Evolutionary conservation across 2,113 vertebrate species (phyloP).

Genomic region (Cervus canadensis): DNA sequence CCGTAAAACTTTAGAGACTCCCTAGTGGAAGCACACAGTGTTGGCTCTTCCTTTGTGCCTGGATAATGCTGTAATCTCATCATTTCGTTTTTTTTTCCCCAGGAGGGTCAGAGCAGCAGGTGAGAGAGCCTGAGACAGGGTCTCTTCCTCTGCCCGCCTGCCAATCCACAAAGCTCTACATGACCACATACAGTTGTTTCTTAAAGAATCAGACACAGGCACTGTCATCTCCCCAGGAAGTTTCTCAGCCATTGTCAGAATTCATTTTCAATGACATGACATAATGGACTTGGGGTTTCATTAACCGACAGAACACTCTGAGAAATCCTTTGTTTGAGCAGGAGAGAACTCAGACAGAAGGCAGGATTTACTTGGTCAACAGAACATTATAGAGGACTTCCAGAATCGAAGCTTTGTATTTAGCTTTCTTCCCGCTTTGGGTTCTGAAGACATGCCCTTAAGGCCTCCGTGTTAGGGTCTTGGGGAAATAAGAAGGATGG

Average conservation of each 20-base stretch:
- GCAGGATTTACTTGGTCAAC: neutral
- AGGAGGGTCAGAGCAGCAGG: neutral
- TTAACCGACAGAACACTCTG: neutral
- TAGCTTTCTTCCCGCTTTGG: neutral
- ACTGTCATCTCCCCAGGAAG: neutral
- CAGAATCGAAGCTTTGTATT: rapidly evolving
- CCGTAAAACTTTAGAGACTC: neutral
- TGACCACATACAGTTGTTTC: neutral
- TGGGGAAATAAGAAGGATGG: neutral
- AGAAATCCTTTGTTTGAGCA: slow-evolving; percentile 36
- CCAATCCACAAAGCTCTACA: neutral
- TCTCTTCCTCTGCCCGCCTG: neutral
- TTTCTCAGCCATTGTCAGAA: slow-evolving; percentile 57
- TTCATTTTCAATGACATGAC: slow-evolving; percentile 36
- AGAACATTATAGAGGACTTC: neutral
- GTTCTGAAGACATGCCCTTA: neutral
- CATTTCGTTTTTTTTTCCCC: neutral
- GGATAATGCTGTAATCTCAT: neutral
- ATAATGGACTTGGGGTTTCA: slow-evolving; percentile 47
- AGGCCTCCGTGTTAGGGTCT: rapidly evolving
- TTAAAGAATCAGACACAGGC: slow-evolving; percentile 41
- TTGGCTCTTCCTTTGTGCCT: neutral
- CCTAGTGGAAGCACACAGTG: neutral
- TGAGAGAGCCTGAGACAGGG: neutral
- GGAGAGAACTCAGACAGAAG: slow-evolving; percentile 18